phyloP scores from a whole-genome alignment of 2,888 invertebrate genomes.

The Hyalella azteca region DNA sequence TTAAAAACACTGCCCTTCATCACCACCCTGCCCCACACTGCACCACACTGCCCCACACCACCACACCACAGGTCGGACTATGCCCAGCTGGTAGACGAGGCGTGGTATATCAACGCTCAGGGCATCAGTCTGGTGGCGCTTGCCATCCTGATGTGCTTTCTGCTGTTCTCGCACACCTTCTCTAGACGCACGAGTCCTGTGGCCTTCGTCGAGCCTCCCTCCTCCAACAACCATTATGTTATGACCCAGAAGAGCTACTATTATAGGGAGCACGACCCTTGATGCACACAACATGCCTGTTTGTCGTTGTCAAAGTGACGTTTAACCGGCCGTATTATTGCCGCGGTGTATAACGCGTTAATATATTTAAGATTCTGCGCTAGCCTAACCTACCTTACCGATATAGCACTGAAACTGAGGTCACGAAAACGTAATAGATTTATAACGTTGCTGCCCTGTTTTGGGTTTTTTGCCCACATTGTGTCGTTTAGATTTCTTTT shows the following conservation, averaged over 20 bases:
- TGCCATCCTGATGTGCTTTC: conserved; percentile 72
- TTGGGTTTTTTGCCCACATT: too few species aligned
- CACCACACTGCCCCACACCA: not conserved
- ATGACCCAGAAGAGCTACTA: conserved; percentile 56
- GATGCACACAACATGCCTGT: too few species aligned
- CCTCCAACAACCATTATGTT: conserved; percentile 54
- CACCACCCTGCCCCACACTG: not conserved
- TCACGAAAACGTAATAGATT: too few species aligned
- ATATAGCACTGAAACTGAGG: too few species aligned
- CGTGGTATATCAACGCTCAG: conserved; percentile 73
- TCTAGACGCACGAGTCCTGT: conserved; percentile 51
- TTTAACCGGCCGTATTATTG: too few species aligned
- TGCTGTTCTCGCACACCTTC: conserved; percentile 61
- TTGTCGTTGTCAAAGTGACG: too few species aligned
- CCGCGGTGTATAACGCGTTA: too few species aligned
- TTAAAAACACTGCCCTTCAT: not conserved
- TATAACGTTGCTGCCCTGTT: too few species aligned
- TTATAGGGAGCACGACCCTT: conserved; percentile 48
- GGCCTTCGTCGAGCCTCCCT: conserved; percentile 56
- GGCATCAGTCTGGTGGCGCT: conserved; percentile 72
- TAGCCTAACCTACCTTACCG: too few species aligned
- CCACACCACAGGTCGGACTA: conserved; percentile 62
- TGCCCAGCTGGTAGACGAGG: conserved; percentile 71
- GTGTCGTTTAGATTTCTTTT: too few species aligned
- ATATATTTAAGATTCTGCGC: too few species aligned